A percentile compares a stretch with the other conserved stretches of the same genome.
Conservation (phyloP, 1,140 invertebrate genomes). For the Zaprionus inermis region DNA sequence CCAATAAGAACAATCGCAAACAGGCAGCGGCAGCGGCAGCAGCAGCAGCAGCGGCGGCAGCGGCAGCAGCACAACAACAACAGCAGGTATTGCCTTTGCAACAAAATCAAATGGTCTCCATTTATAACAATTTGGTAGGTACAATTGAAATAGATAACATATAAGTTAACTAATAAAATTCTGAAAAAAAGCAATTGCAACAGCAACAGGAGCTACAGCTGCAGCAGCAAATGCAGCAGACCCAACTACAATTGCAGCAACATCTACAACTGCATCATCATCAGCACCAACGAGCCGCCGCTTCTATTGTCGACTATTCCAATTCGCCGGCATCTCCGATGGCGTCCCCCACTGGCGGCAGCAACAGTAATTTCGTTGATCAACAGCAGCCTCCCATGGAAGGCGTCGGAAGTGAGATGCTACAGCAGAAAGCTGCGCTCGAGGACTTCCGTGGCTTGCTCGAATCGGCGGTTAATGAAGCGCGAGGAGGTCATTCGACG, state of each 20-base stretch:
- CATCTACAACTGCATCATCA: slow-evolving; percentile 66
- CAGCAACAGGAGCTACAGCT: slow-evolving; percentile 59
- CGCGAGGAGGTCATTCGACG: slow-evolving; percentile 44
- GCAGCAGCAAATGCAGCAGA: slow-evolving; percentile 56
- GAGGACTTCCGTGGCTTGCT: slow-evolving; percentile 69
- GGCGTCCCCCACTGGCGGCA: slow-evolving; percentile 84
- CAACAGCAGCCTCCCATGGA: slow-evolving; percentile 71
- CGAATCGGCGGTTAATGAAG: slow-evolving; percentile 64
- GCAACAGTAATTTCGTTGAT: slow-evolving; percentile 81
- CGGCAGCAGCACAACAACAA: slow-evolving; percentile 51
- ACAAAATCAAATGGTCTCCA: slow-evolving; percentile 83
- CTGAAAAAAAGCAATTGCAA: slow-evolving; percentile 67
- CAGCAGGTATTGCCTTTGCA: slow-evolving; percentile 60
- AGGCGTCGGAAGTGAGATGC: slow-evolving; percentile 26
- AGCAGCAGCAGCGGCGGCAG: slow-evolving; percentile 59
- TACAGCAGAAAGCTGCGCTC: slow-evolving; percentile 62
- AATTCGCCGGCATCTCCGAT: slow-evolving; percentile 80
- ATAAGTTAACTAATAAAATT: neutral
- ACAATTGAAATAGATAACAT: neutral
- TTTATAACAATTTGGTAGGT: slow-evolving; percentile 80
- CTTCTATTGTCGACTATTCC: slow-evolving; percentile 56
- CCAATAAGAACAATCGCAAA: slow-evolving; percentile 90
- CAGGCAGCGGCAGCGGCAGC: slow-evolving; percentile 83
- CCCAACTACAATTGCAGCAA: slow-evolving; percentile 64
- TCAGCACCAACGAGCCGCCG: slow-evolving; percentile 42